Percentiles rank a stretch among this genome's conserved stretches.
Conservation (phyloP, 2,113 vertebrate species). For the Heteronetta atricapilla region DNA sequence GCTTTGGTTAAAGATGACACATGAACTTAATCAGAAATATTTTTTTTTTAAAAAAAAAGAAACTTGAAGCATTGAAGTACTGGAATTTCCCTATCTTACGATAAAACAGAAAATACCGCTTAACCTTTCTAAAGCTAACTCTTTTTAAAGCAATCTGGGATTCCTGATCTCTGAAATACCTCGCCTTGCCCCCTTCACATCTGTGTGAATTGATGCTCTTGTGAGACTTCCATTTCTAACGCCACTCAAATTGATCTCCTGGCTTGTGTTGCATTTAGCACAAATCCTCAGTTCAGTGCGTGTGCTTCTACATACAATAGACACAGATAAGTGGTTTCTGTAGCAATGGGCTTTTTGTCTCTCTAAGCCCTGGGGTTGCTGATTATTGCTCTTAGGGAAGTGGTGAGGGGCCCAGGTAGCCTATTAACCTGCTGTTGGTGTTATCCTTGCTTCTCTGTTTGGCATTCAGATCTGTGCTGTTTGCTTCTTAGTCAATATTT, state of each 20-base stretch:
- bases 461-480: background rate
- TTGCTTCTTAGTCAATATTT: background rate
- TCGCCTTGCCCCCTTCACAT: background rate
- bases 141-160: background rate
- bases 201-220: background rate
- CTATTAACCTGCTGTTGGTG: background rate
- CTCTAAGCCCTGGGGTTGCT: background rate
- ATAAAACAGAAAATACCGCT: background rate
- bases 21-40: background rate
- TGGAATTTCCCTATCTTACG: background rate
- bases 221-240: background rate
- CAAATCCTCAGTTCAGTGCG: background rate
- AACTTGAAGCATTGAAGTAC: background rate
- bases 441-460: background rate
- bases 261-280: background rate
- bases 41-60: background rate
- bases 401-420: background rate
- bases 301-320: background rate
- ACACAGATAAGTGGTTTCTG: background rate
- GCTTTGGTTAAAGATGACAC: background rate
- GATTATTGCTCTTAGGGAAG: background rate
- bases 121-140: background rate
- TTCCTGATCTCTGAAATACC: background rate
- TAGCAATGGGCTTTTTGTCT: background rate
- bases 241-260: background rate